Evolutionary conservation across 2,113 vertebrate genomes (phyloP).

Genomic region (Fulica atra): DNA sequence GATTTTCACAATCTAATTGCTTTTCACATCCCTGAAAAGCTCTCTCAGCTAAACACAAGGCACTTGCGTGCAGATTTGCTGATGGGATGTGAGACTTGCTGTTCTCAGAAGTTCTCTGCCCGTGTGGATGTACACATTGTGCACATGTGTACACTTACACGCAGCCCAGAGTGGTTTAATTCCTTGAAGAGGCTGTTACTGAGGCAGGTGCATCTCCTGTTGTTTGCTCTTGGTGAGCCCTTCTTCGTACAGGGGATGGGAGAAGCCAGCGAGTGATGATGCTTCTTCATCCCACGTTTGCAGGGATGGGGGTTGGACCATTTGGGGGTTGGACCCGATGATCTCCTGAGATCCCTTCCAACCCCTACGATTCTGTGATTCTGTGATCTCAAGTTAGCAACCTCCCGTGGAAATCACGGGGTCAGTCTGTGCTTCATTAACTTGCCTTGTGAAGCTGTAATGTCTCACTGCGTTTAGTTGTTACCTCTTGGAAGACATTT

Average conservation of each 20-base stretch:
- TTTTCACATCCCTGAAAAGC: neutral
- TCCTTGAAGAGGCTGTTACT: neutral
- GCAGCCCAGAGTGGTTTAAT: neutral
- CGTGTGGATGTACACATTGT: fast-evolving
- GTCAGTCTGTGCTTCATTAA: neutral
- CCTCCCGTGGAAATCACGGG: neutral
- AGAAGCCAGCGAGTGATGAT: neutral
- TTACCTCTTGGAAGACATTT: neutral
- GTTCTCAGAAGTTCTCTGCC: neutral
- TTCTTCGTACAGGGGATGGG: neutral
- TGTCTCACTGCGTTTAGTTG: neutral
- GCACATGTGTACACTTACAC: neutral
- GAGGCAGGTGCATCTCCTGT: neutral
- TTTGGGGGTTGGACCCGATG: too few species aligned
- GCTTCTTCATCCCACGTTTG: neutral
- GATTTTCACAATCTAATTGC: neutral
- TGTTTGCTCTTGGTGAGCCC: neutral
- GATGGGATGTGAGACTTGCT: neutral
- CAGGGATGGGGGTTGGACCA: neutral
- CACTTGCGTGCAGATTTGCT: neutral
- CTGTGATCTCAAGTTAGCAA: neutral
- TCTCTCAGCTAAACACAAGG: neutral
- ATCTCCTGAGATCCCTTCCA: too few species aligned
- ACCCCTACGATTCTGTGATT: too few species aligned
- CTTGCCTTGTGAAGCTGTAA: neutral